Base-by-base conservation (phyloP, 2,888 invertebrate genomes). In the Miltochrista miniata region DNA sequence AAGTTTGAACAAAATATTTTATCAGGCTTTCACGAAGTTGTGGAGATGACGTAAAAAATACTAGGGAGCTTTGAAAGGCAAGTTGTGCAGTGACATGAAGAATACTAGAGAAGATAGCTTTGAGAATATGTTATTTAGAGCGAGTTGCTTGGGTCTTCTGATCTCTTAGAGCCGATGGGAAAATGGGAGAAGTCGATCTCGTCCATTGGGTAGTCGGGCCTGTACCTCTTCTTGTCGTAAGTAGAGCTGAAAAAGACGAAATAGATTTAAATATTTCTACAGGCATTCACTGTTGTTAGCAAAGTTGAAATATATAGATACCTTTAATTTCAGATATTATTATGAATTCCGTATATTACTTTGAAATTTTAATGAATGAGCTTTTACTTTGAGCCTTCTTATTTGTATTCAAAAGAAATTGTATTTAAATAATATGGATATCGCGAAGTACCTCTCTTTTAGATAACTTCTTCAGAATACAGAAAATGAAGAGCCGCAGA, bases 161-260 rank as follows among this genome's bases (percentile, higher is more conserved):
- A 84, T 34, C 89, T 77, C 53, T 88, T 87, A 45, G 87, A 87
- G 51, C 90, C 88, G 61, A 89, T 85, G 65, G 90, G 90, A 70
- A 90, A 85, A 45, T 80, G 78, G n/a, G 90, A 88, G 11, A 88
- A 78, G 68, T 90, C 90, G 44, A 90, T 89, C 72, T 90, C 89
- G 59, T 90, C 90, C 85, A 90, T 87, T 62, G 88, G 88, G 76
- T 79, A 85, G 71, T 89, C 89, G 8, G 83, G 81, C 64, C 81
- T 74, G 72, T 77, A 81, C 54, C 87, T 76, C 65, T 89, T 89
- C 81, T 85, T 83, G 62, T 80, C 81, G 59, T 72, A 76, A 48
- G 55, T 76, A 8, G 79, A 77, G 41, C 81, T 80, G 68, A 7
- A 69, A 68, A 34, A 53, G 11, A 55, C 42, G 12, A 11, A 45